phyloP scores from a whole-genome alignment of 2,888 invertebrate species.

The Xiphydria camelus region DNA sequence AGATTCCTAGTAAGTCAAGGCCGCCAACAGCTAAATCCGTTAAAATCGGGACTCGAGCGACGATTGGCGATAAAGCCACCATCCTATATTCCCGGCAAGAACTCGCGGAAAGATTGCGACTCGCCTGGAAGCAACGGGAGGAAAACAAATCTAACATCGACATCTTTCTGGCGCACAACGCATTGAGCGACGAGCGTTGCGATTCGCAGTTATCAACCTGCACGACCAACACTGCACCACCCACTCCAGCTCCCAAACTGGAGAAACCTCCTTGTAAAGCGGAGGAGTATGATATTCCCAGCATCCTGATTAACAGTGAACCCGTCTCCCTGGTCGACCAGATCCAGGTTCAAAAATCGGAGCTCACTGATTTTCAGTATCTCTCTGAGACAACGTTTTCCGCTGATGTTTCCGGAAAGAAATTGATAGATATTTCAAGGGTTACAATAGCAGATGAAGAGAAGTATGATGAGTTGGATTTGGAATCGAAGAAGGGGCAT shows the following conservation, averaged over 20 bases:
- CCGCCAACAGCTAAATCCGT: constrained; percentile 17
- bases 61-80: constrained; percentile 37
- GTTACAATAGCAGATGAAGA: neutral
- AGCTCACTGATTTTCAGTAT: neutral
- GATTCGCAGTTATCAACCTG: constrained; percentile 41
- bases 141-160: constrained; percentile 64
- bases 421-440: neutral
- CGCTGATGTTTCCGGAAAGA: neutral
- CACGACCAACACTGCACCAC: constrained; percentile 15
- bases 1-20: constrained; percentile 41
- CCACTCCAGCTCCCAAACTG: constrained; percentile 16
- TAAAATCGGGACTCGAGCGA: constrained; percentile 2
- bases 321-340: neutral
- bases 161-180: constrained; percentile 64
- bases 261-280: neutral
- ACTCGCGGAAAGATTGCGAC: constrained; percentile 58
- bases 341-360: neutral
- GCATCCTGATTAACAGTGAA: neutral
- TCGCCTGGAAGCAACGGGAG: constrained; percentile 60
- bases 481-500: neutral
- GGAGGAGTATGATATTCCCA: neutral
- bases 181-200: constrained; percentile 52
- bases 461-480: neutral
- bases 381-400: neutral
- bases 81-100: constrained; percentile 59